A percentile compares a stretch with the other conserved stretches of the same genome.
Evolutionary conservation across 2,888 invertebrate species (phyloP).

Genomic region (Conops quadrifasciatus): DNA sequence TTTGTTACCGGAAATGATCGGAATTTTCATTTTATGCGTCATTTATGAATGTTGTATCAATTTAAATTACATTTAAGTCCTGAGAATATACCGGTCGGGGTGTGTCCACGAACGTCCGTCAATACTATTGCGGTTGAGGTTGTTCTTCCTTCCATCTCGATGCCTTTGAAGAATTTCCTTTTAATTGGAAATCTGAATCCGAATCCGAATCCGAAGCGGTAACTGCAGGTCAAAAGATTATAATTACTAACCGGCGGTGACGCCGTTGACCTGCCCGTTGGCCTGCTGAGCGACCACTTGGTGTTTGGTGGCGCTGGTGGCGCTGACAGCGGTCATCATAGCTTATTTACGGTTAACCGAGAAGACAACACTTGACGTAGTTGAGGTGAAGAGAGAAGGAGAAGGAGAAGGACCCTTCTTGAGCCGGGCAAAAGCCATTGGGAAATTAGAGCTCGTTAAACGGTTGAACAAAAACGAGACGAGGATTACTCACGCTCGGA

Average conservation of each 20-base stretch:
- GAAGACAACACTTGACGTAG: constrained; percentile 18
- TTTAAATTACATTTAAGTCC: too few relatives aligned
- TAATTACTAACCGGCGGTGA: constrained; percentile 14
- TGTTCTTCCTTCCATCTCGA: neutral
- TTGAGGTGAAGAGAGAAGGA: neutral
- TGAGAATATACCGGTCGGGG: too few relatives aligned
- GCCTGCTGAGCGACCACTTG: too few relatives aligned
- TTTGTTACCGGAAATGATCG: too few relatives aligned
- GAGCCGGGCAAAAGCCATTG: constrained; percentile 34
- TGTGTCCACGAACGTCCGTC: too few relatives aligned
- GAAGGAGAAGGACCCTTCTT: too few relatives aligned
- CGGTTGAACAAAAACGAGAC: constrained; percentile 43
- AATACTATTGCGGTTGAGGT: neutral
- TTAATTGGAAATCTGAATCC: constrained; percentile 31
- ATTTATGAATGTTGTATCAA: too few relatives aligned
- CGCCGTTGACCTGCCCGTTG: too few relatives aligned
- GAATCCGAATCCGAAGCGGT: neutral
- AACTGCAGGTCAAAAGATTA: constrained; percentile 27
- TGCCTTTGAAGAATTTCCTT: constrained; percentile 30
- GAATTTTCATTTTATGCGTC: too few relatives aligned
- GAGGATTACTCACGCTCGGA: constrained; percentile 4
- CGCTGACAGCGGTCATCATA: neutral
- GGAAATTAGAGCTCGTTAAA: constrained; percentile 58
- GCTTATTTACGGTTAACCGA: constrained; percentile 14
- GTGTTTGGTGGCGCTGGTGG: neutral